Evolutionary conservation across 2,113 vertebrate genomes (phyloP).

Genomic region (Entosphenus tridentatus): DNA sequence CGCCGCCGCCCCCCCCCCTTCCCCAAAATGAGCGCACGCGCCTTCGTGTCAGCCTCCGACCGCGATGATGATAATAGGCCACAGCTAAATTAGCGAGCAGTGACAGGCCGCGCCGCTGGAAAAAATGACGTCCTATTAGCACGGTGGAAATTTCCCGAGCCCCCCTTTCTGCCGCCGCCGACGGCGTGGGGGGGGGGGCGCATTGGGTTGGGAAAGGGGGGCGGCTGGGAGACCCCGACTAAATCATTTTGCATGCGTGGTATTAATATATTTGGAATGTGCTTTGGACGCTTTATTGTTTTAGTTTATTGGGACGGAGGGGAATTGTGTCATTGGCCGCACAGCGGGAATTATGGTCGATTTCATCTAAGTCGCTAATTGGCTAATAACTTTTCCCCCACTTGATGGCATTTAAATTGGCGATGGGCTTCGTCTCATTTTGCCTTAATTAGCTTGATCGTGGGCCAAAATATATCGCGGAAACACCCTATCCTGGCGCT

Average conservation of each 20-base stretch:
- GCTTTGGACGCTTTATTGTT: not conserved
- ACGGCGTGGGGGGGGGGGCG: no score
- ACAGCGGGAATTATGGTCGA: slow-evolving; percentile 6
- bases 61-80: slow-evolving; percentile 4
- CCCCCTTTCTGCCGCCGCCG: not conserved
- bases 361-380: not conserved
- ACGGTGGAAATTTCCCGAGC: not conserved
- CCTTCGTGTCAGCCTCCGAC: not conserved
- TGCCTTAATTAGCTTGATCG: slow-evolving; percentile 5
- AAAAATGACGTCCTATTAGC: slow-evolving; percentile 5
- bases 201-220: no score
- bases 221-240: not conserved
- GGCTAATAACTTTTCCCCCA: slow-evolving; percentile 1
- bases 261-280: slow-evolving; percentile 1
- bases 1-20: no score
- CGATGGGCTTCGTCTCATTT: slow-evolving; percentile 4
- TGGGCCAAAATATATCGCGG: slow-evolving; percentile 4
- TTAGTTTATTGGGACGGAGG: slow-evolving; percentile 1
- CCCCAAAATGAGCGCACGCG: no score
- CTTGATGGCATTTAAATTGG: slow-evolving; percentile 6
- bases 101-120: not conserved
- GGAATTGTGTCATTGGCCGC: not conserved
- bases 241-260: not conserved
- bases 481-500: not conserved
- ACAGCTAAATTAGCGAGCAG: slow-evolving; percentile 2